Conservation (phyloP, 1,140 invertebrate species). For the Triops longicaudatus region DNA sequence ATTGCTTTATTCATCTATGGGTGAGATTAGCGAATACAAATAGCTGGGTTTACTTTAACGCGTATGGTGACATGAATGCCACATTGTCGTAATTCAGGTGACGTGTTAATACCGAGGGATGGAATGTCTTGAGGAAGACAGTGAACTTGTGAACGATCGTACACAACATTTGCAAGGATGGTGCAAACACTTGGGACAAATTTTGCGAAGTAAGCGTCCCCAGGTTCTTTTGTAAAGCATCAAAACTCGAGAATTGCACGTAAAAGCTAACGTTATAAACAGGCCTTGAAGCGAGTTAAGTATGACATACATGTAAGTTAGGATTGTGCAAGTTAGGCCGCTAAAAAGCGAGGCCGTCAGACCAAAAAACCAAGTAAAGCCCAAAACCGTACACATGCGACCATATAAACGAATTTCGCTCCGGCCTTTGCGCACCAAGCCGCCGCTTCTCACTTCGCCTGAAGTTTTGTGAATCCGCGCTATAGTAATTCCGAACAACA, state of each 20-base stretch:
- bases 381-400: slow-evolving; percentile 37
- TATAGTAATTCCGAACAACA: slow-evolving; percentile 37
- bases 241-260: slow-evolving; percentile 33
- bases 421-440: slow-evolving; percentile 30
- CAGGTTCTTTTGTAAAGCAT: slow-evolving; percentile 22
- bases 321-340: slow-evolving; percentile 13
- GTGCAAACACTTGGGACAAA: not conserved
- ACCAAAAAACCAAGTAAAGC: slow-evolving; percentile 38
- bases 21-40: too few species aligned
- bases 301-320: slow-evolving; percentile 39
- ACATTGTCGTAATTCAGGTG: too few species aligned
- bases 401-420: slow-evolving; percentile 41
- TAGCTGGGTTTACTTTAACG: too few species aligned
- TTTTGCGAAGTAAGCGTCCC: not conserved
- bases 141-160: not conserved
- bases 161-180: not conserved
- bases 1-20: not conserved
- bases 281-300: slow-evolving; percentile 40
- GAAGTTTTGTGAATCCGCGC: slow-evolving; percentile 35
- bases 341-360: slow-evolving; percentile 33
- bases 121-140: not conserved
- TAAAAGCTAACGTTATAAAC: slow-evolving; percentile 41
- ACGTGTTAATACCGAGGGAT: not conserved
- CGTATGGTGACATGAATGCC: too few species aligned
- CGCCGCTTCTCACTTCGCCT: slow-evolving; percentile 19